These are phyloP conservation scores for Arion vulgaris DNA, from an alignment of 1,140 invertebrate species.

Conservation along the genomic window DNA sequence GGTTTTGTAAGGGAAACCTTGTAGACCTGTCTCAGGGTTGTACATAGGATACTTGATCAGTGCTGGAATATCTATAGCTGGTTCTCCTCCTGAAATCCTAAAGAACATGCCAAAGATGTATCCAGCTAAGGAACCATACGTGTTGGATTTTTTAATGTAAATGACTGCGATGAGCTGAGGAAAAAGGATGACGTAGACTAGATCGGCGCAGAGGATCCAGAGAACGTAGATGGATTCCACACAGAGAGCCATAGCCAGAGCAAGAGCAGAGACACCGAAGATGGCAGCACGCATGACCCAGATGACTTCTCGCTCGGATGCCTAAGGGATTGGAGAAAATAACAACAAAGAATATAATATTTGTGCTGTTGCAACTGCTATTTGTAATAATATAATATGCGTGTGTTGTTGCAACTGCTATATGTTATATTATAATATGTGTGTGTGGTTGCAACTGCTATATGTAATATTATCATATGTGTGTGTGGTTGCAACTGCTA, in stretches of 20 bases:
- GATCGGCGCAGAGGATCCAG: constrained; percentile 95
- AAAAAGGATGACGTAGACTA: constrained; percentile 98
- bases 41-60: constrained; percentile 91
- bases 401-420: no score
- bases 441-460: no score
- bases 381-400: no score
- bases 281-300: constrained; percentile 97
- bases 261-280: constrained; percentile 90
- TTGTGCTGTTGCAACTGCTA: no score
- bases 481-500: no score
- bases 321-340: constrained; percentile 57
- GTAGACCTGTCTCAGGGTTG: constrained; percentile 78
- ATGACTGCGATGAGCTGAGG: constrained; percentile 98
- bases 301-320: constrained; percentile 85
- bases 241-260: constrained; percentile 95
- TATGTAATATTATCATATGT: no score
- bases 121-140: constrained; percentile 89
- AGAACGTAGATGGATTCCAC: constrained; percentile 97
- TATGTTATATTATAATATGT: no score
- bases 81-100: constrained; percentile 89
- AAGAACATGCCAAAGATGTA: constrained; percentile 92
- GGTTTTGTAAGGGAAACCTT: constrained; percentile 77
- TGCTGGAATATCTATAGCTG: constrained; percentile 85
- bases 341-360: no score
- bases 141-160: constrained; percentile 83